Evolutionary conservation across 2,888 invertebrate genomes (phyloP).

Genomic region (Liodrosophila aerea): DNA sequence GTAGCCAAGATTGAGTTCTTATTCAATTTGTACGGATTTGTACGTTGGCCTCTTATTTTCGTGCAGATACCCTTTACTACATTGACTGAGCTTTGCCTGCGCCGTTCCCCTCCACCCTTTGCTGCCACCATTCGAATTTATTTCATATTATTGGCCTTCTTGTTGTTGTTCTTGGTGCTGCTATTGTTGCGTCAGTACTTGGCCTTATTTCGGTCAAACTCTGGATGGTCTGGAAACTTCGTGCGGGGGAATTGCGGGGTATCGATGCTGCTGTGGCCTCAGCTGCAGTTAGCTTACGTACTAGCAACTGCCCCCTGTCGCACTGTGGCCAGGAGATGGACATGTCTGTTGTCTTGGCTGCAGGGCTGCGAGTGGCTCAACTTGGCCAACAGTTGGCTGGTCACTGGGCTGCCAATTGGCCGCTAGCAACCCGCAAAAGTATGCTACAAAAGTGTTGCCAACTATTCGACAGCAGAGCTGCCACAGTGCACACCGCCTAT

Average conservation of each 20-base stretch:
- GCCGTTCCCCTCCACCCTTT: background rate
- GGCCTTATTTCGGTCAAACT: slow-evolving; percentile 64
- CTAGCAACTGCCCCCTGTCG: no score
- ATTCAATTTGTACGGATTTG: slow-evolving; percentile 75
- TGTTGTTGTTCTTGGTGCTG: slow-evolving; percentile 12
- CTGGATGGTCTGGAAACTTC: slow-evolving; percentile 52
- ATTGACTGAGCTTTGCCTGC: background rate
- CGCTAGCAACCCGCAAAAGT: slow-evolving; percentile 59
- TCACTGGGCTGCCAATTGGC: slow-evolving; percentile 47
- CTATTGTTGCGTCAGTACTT: slow-evolving; percentile 48
- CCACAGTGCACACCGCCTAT: slow-evolving; percentile 21
- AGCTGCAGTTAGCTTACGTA: slow-evolving; percentile 72
- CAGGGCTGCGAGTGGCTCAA: slow-evolving; percentile 38
- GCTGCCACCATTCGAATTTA: slow-evolving; percentile 56
- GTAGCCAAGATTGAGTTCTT: slow-evolving; percentile 75
- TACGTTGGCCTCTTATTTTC: slow-evolving; percentile 27
- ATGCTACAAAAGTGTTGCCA: slow-evolving; percentile 57
- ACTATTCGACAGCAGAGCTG: slow-evolving; percentile 6
- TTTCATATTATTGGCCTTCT: slow-evolving; percentile 64
- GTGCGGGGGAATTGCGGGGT: background rate
- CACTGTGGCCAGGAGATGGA: background rate
- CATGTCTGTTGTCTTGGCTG: slow-evolving; percentile 41
- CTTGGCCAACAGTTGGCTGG: slow-evolving; percentile 37
- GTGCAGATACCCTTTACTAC: slow-evolving; percentile 10
- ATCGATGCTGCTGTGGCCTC: slow-evolving; percentile 43